Base-by-base conservation (phyloP, 2,888 invertebrate species). In the Chrysolina oricalcia region DNA sequence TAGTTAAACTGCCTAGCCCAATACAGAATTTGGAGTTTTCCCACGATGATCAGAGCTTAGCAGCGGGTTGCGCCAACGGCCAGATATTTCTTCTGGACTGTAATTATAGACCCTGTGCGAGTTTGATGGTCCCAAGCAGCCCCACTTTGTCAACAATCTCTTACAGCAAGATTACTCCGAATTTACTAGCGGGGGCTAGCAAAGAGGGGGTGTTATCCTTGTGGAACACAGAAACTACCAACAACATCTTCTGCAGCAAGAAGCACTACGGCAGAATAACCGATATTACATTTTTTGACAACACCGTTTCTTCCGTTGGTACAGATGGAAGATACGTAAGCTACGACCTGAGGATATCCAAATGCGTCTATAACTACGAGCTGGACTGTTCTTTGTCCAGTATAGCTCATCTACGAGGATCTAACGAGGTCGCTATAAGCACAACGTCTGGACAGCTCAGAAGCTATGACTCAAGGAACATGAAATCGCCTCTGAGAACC, bases 1-100 rank as follows among this genome's bases (percentile, higher is more conserved):
- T 19, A 10, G 19, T 72, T 4, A 72, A 66, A 21, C 56, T 75
- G 23, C 62, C 65, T 9, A 66, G 64, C 50, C 40, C 69, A 3
- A 21, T 87, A 40, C 81, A 82, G 59, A 79, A 84, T 69, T 73
- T 88, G 50, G 83, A 85, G 19, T 87, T 85, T 72, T 84, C 84
- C 1, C 73, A 74, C 6, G 81, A 84, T 21, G 87, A 87, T 74
- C 79, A 79, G 15, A 81, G 82, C 71, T 69, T 84, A n/a, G 81
- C 81, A 9, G 80, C 78, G 5, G 83, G 83, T 35, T 81, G 80
- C 59, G 48, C 69, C 13, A 80, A 78, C 53, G 82, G 82, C 1
- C 78, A 81, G 19, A 80, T 84, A 19, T 77, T 81, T 27, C 74
- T 84, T 64, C 82, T 80, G 65, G 79, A 82, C 43, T 62, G 73